Base-by-base conservation (phyloP, 2,797 vertebrate genomes). In the Hephaestus fuliginosus region DNA sequence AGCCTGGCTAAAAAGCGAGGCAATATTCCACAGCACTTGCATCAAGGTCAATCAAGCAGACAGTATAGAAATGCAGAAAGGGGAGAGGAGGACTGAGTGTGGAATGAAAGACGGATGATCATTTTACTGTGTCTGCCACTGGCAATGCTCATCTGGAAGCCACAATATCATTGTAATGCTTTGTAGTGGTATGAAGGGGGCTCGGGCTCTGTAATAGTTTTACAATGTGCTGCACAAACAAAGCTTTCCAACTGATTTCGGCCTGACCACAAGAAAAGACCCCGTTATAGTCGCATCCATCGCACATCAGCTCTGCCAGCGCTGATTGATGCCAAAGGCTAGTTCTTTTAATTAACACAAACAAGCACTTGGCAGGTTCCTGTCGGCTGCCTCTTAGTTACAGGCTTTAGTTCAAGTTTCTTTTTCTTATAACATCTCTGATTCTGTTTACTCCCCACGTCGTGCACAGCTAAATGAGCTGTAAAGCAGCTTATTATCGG, bases 181-280 rank as follows among this genome's bases (percentile, higher is more conserved):
- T 90, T 91, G 78, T 83, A 76, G 84, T 89, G 88, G 86, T 70
- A 30, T 25, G 25, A 39, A 64, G 41, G 49, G 56, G 76, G 73
- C 79, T 87, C 86, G 84, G 43, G 13, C 44, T 18, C 25, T 22
- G 17, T 53, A 48, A 74, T 49, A 17, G 22, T 83, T 80, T 80
- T 48, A 73, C 64, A 76, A 64, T 86, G 61, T 72, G 43, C 81
- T 69, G 63, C 74, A 70, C 79, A 90, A 87, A 88, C 84, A 77
- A 82, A 76, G 56, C 67, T 86, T 80, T 85, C 39, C 74, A 58
- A 65, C 43, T 79, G 60, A 88, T 89, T 91, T 86, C 28, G 72
- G 64, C 28, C 67, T 17, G 30, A 82, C 86, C 86, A 87, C 86
- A 88, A 86, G 62, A 86, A 85, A 85, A 51, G 66, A 70, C 8